Evolutionary conservation across 2,888 invertebrate species (phyloP).

Genomic region (Euzetes globulus): DNA sequence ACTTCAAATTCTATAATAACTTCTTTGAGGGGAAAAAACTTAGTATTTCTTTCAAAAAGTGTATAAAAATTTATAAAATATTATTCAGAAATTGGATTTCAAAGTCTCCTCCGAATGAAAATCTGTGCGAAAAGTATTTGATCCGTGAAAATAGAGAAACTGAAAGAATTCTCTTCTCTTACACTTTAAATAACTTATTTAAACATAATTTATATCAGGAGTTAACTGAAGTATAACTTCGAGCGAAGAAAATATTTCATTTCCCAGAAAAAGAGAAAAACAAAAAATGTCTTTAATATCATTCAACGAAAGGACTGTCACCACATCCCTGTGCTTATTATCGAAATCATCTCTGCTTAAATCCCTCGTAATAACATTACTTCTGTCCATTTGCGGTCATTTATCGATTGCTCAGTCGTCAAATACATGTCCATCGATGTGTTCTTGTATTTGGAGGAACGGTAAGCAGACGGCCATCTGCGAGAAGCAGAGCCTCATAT

Average conservation of each 20-base stretch:
- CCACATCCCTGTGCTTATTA: neutral
- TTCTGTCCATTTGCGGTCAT: neutral
- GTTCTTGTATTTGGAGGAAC: conserved; percentile 81
- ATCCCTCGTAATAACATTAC: neutral
- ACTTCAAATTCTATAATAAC: neutral
- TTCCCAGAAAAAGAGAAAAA: too few relatives aligned
- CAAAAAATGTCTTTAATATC: conserved; percentile 1
- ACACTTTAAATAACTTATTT: neutral
- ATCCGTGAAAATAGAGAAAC: neutral
- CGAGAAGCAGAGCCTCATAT: conserved; percentile 69
- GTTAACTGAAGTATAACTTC: neutral
- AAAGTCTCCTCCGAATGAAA: too few relatives aligned
- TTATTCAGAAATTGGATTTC: too few relatives aligned
- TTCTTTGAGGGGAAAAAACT: neutral
- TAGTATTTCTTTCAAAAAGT: neutral
- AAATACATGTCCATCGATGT: conserved; percentile 47
- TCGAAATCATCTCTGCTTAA: neutral
- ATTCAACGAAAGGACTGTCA: neutral
- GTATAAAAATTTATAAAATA: neutral
- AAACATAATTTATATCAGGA: neutral
- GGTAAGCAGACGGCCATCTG: conserved; percentile 85
- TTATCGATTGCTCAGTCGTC: neutral
- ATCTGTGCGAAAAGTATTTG: neutral
- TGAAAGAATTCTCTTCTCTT: neutral
- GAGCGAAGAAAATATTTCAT: neutral